These are phyloP conservation scores for Ahaetulla prasina DNA, from an alignment of 2,113 vertebrate species.

Conservation along the genomic window DNA sequence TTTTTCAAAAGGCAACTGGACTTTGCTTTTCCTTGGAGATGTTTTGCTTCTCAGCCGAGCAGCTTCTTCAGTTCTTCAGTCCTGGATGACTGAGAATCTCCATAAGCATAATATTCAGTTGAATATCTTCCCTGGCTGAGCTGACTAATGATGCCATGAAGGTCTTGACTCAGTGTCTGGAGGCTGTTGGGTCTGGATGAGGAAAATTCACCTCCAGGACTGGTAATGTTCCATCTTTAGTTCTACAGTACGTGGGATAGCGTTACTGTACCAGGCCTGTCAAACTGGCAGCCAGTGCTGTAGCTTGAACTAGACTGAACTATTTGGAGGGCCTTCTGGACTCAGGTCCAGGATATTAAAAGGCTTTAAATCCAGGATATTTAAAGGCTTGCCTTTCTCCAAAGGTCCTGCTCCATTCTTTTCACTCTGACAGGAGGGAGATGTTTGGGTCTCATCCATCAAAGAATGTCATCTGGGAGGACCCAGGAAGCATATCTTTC, in stretches of 20 bases:
- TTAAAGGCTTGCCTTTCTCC: neutral
- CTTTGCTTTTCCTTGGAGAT: neutral
- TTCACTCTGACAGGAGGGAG: neutral
- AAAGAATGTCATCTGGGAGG: neutral
- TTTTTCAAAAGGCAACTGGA: neutral
- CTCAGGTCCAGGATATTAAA: no score
- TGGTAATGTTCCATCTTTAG: neutral
- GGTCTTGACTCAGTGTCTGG: neutral
- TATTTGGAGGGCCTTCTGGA: no score
- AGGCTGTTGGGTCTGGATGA: neutral
- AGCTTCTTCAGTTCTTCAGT: neutral
- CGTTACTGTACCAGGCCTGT: no score
- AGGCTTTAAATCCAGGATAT: neutral
- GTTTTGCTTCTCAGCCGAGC: neutral
- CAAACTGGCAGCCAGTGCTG: no score
- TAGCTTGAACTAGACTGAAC: no score
- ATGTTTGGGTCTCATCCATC: neutral
- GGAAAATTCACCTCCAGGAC: neutral
- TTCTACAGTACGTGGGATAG: neutral
- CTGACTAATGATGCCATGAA: neutral
- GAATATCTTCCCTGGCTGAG: neutral
- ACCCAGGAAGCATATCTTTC: neutral
- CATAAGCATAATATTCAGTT: neutral
- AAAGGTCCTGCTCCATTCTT: neutral
- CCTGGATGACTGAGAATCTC: neutral